A percentile compares a stretch with the other conserved stretches of the same genome.
Conservation (phyloP, 2,888 invertebrate species). For the Sabatieria punctata region DNA sequence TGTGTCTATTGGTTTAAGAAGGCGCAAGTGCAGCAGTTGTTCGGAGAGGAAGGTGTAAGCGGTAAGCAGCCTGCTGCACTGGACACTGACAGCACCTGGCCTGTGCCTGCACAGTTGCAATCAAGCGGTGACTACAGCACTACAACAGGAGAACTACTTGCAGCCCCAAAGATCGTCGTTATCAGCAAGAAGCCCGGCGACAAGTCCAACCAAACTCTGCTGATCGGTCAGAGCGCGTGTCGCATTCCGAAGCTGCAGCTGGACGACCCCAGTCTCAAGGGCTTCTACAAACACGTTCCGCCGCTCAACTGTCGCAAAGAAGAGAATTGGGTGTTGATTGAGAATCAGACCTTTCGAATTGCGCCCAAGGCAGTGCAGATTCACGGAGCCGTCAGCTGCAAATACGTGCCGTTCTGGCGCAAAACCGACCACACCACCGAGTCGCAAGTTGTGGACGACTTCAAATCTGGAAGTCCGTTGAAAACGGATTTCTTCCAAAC, state of each 20-base stretch:
- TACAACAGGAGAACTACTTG: too few species aligned
- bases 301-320: constrained; percentile 47
- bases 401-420: background rate
- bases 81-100: too few species aligned
- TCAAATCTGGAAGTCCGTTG: constrained; percentile 7
- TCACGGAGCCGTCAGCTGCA: constrained; percentile 38
- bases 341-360: constrained; percentile 45
- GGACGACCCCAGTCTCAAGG: constrained; percentile 53
- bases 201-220: too few species aligned
- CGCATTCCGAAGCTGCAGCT: constrained; percentile 45
- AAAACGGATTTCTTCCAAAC: constrained; percentile 28
- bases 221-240: too few species aligned
- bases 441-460: background rate
- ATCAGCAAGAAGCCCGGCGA: too few species aligned
- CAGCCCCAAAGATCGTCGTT: too few species aligned
- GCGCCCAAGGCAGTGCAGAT: constrained; percentile 37
- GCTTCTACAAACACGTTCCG: constrained; percentile 47
- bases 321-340: constrained; percentile 58
- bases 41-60: too few species aligned
- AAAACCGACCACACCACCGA: background rate
- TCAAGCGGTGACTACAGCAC: too few species aligned
- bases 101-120: too few species aligned
- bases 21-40: too few species aligned
- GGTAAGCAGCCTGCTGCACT: too few species aligned
- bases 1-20: too few species aligned